These are phyloP conservation scores for Elmis aenea DNA, from an alignment of 2,888 invertebrate species.

Conservation along the genomic window DNA sequence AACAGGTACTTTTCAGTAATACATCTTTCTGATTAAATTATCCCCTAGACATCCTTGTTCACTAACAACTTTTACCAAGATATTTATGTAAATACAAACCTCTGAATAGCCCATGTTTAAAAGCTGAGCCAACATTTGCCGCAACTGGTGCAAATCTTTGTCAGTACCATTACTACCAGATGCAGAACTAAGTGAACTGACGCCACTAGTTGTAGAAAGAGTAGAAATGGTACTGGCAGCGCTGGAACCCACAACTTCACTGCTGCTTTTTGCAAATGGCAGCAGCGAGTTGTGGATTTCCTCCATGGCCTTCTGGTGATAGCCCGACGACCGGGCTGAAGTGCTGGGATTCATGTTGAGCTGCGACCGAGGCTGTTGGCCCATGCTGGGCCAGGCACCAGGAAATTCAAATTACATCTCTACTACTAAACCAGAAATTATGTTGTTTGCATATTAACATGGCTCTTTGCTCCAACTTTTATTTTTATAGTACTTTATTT, in stretches of 20 bases:
- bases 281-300: conserved; percentile 78
- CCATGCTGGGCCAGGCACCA: conserved; percentile 46
- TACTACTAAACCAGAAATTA: conserved; percentile 11
- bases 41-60: no score
- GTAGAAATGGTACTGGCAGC: conserved; percentile 71
- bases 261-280: conserved; percentile 70
- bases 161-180: conserved; percentile 49
- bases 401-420: conserved; percentile 15
- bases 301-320: conserved; percentile 82
- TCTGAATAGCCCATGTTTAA: conserved; percentile 71
- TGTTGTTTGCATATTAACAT: conserved; percentile 1
- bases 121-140: conserved; percentile 62
- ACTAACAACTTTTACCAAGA: no score
- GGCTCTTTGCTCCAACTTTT: not conserved
- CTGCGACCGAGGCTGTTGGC: conserved; percentile 47
- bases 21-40: no score
- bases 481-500: no score
- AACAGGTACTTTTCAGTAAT: no score
- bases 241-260: conserved; percentile 63
- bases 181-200: conserved; percentile 56
- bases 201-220: conserved; percentile 57
- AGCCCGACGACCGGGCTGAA: conserved; percentile 59
- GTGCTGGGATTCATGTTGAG: conserved; percentile 62
- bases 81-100: conserved; percentile 47
- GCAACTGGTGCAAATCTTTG: conserved; percentile 60